Conservation (phyloP, 2,888 invertebrate genomes). For the Carterocephalus palaemon region DNA sequence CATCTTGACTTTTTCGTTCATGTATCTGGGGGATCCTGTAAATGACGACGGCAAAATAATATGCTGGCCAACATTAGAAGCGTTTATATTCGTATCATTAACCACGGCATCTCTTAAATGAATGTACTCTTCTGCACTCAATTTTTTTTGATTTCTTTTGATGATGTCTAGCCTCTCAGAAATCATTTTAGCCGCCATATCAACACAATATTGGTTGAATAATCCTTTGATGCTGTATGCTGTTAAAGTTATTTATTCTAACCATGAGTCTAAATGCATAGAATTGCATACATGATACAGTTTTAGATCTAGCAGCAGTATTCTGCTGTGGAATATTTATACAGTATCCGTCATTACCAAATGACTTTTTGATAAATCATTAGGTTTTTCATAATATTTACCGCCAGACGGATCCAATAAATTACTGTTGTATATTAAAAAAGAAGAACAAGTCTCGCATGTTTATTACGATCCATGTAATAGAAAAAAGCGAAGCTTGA, state of each 20-base stretch:
- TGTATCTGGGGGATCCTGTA: constrained; percentile 18
- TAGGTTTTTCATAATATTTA: no score
- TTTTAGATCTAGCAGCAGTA: no score
- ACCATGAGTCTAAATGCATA: constrained; percentile 2
- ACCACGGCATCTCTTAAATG: background rate
- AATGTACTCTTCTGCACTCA: background rate
- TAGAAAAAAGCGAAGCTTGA: no score
- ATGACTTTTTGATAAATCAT: no score
- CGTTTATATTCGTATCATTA: background rate
- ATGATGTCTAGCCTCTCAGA: constrained; percentile 4
- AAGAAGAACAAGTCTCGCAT: no score
- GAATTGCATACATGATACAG: constrained; percentile 2
- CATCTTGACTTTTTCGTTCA: constrained; percentile 21
- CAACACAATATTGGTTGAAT: constrained; percentile 8
- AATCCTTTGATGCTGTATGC: constrained; percentile 1
- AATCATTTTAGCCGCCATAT: constrained; percentile 4
- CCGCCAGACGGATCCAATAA: no score
- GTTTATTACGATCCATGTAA: no score
- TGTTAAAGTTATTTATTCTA: constrained; percentile 1
- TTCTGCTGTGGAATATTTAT: no score
- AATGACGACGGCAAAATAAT: constrained; percentile 25
- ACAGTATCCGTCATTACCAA: no score
- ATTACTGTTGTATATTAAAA: no score
- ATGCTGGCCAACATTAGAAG: constrained; percentile 8
- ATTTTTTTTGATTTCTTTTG: background rate